phyloP scores from a whole-genome alignment of 2,113 vertebrate species.

The Thalassarche chlororhynchos region DNA sequence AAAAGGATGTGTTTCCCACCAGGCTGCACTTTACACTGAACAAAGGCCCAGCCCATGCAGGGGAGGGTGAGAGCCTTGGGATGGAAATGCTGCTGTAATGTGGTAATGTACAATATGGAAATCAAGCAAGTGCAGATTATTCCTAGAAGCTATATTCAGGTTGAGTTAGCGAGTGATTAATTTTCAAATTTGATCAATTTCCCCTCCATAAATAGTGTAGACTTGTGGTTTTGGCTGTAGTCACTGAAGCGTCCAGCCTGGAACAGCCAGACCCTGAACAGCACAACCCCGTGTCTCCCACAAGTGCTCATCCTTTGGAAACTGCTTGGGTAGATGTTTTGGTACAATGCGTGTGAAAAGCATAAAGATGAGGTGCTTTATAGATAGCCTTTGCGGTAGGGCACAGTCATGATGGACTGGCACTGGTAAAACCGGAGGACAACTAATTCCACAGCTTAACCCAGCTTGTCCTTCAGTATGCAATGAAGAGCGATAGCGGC shows the following conservation, averaged over 20 bases:
- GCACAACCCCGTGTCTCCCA: not conserved
- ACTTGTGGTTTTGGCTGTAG: not conserved
- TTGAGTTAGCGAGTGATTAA: not conserved
- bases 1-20: not conserved
- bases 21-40: not conserved
- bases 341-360: not conserved
- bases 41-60: not conserved
- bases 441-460: not conserved
- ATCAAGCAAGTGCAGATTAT: not conserved
- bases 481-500: not conserved
- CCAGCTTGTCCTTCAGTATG: not conserved
- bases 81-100: not conserved
- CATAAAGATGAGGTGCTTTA: not conserved
- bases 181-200: not conserved
- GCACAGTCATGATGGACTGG: not conserved
- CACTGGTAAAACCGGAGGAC: not conserved
- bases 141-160: not conserved
- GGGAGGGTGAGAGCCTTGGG: not conserved
- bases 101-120: not conserved
- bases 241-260: not conserved
- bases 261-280: not conserved
- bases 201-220: not conserved
- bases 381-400: not conserved
- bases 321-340: not conserved
- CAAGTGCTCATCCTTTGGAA: not conserved